Evolutionary conservation across 2,113 vertebrate genomes (phyloP), one percentile per base, ranked within the genome.

Genomic region (Prolemur simus): DNA sequence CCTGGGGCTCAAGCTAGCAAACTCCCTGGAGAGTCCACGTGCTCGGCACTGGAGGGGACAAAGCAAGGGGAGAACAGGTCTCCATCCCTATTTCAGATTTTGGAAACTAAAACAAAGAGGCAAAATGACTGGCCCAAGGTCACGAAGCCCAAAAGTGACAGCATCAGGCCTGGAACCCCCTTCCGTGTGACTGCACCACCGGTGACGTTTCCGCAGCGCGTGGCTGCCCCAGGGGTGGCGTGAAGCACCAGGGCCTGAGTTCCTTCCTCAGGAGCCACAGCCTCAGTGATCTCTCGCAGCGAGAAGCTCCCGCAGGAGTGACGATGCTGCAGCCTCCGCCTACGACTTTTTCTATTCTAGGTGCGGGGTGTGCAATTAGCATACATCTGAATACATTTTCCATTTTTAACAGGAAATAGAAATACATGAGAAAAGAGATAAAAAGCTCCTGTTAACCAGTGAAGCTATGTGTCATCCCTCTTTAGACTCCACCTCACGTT

Each of bases 351-450:
- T 88, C 96, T 95, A 94, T 96, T 97, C 97, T 68, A 80, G 78
- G 89, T 29, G 11, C 17, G 18, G 60, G 20, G 15, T 17, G 47
- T 78, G 89, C 84, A 93, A 94, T 95, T 96, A 97, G 95, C 95
- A 96, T 95, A 96, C 42, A 96, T 96, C 95, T 96, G 97, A 91
- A 96, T 96, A 96, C 56, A 94, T 93, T 96, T 93, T 91, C 90
- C 92, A 54, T 95, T 85, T 96, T 89, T 85, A 93, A 91, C 95
- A 89, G 86, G 84, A 96, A 87, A 78, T 21, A 90, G 94, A 91
- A 92, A 77, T 32, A 66, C 77, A 58, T 17, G 92, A 80, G 89
- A 45, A 83, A 90, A 64, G 71, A 93, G 94, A 92, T 64, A 9
- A 94, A 83, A 68, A 69, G 54, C 88, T 96, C 81, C 17, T 47